Conservation (phyloP, 1,140 invertebrate genomes). For the Drosophila tropicalis region DNA sequence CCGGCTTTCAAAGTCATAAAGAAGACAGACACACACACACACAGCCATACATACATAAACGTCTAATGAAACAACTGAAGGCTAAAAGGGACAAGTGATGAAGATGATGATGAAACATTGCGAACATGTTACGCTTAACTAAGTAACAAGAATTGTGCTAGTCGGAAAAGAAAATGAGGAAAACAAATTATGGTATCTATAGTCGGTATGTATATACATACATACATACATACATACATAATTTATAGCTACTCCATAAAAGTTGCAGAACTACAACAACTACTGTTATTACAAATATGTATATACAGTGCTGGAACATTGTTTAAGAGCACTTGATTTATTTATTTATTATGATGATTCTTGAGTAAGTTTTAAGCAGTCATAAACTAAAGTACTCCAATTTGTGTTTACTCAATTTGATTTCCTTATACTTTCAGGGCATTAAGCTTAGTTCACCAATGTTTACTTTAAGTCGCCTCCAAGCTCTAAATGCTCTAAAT, state of each 20-base stretch:
- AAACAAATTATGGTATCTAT: slow-evolving; percentile 35
- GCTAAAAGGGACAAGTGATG: slow-evolving; percentile 41
- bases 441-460: too few relatives aligned
- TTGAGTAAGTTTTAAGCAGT: too few relatives aligned
- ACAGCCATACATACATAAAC: background rate
- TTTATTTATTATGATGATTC: too few relatives aligned
- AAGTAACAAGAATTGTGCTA: slow-evolving; percentile 29
- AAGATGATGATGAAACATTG: slow-evolving; percentile 1
- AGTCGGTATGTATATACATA: background rate
- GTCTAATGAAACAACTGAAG: slow-evolving; percentile 10
- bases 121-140: slow-evolving; percentile 50
- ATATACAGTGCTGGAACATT: too few relatives aligned
- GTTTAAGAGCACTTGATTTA: too few relatives aligned
- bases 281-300: too few relatives aligned
- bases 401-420: too few relatives aligned
- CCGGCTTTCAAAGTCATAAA: slow-evolving; percentile 8
- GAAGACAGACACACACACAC: background rate
- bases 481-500: too few relatives aligned
- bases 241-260: background rate
- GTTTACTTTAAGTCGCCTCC: too few relatives aligned
- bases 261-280: too few relatives aligned
- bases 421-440: too few relatives aligned
- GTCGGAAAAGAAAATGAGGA: slow-evolving; percentile 35
- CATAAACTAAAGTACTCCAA: too few relatives aligned
- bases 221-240: background rate